A percentile compares a stretch with the other conserved stretches of the same genome.
Conservation (phyloP, 2,797 vertebrate species). For the Miichthys miiuy region DNA sequence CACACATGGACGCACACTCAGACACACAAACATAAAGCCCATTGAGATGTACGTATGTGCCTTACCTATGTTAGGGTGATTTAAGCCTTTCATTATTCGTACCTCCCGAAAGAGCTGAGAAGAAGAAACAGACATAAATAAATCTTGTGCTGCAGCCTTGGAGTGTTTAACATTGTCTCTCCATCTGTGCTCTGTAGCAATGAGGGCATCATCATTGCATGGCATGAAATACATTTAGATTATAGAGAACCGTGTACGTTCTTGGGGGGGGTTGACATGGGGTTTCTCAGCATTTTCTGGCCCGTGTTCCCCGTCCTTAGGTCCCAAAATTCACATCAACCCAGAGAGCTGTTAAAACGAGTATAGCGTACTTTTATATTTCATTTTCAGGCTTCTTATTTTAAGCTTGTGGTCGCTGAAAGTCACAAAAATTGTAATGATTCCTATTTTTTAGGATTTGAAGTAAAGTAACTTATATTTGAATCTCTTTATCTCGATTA, state of each 20-base stretch:
- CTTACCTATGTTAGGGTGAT: slow-evolving; percentile 97
- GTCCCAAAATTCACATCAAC: not conserved
- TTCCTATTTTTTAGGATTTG: not conserved
- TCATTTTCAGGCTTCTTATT: not conserved
- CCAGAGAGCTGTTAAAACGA: not conserved
- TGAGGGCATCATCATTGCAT: not conserved
- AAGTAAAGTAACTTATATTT: not conserved
- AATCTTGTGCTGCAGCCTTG: not conserved
- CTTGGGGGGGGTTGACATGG: not conserved
- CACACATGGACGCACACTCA: slow-evolving; percentile 1
- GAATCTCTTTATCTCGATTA: not conserved
- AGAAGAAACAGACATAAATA: slow-evolving; percentile 39
- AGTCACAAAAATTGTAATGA: not conserved
- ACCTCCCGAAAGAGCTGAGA: slow-evolving; percentile 94
- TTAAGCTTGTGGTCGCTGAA: not conserved
- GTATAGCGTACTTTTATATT: not conserved
- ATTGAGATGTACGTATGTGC: slow-evolving; percentile 3
- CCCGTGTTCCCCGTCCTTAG: not conserved
- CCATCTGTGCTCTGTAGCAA: not conserved
- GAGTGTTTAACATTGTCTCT: not conserved
- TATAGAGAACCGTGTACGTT: not conserved
- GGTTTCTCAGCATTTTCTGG: not conserved
- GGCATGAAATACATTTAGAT: not conserved
- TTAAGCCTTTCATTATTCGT: slow-evolving; percentile 95
- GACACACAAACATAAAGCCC: slow-evolving; percentile 8